These are phyloP conservation scores for Chaetodon trifasciatus DNA, from an alignment of 2,797 vertebrate genomes.

Conservation along the genomic window DNA sequence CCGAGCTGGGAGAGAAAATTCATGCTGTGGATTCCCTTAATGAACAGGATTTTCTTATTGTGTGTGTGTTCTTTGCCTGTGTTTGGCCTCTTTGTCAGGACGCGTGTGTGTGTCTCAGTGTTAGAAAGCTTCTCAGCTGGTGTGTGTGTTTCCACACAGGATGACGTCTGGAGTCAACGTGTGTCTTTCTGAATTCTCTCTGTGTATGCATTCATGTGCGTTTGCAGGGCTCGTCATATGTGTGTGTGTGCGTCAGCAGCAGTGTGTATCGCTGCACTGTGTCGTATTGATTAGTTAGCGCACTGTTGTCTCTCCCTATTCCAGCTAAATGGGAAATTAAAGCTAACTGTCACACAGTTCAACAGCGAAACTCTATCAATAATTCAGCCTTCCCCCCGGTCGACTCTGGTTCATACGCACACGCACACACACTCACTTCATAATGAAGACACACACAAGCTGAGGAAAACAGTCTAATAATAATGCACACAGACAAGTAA, in stretches of 20 bases:
- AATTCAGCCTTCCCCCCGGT: slow-evolving; percentile 72
- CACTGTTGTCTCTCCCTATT: slow-evolving; percentile 71
- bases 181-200: slow-evolving; percentile 3
- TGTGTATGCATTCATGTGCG: neutral
- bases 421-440: slow-evolving; percentile 17
- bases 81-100: no score
- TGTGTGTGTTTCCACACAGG: neutral
- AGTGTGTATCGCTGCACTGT: slow-evolving; percentile 31
- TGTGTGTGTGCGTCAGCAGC: neutral
- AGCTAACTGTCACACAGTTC: slow-evolving; percentile 84
- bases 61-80: no score
- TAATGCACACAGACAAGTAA: slow-evolving; percentile 24
- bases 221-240: neutral
- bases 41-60: no score
- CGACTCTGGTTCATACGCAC: slow-evolving; percentile 33
- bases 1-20: no score
- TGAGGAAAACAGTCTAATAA: slow-evolving; percentile 20
- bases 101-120: neutral
- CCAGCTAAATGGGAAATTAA: slow-evolving; percentile 84
- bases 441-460: slow-evolving; percentile 26
- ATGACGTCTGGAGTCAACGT: neutral
- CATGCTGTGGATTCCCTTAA: no score
- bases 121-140: neutral
- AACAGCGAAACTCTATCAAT: slow-evolving; percentile 81
- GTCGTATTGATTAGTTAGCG: slow-evolving; percentile 79